Percentiles rank a stretch among this genome's conserved stretches.
These are phyloP conservation scores for Galerucella pusilla DNA, from an alignment of 2,888 invertebrate genomes.

Conservation along the genomic window DNA sequence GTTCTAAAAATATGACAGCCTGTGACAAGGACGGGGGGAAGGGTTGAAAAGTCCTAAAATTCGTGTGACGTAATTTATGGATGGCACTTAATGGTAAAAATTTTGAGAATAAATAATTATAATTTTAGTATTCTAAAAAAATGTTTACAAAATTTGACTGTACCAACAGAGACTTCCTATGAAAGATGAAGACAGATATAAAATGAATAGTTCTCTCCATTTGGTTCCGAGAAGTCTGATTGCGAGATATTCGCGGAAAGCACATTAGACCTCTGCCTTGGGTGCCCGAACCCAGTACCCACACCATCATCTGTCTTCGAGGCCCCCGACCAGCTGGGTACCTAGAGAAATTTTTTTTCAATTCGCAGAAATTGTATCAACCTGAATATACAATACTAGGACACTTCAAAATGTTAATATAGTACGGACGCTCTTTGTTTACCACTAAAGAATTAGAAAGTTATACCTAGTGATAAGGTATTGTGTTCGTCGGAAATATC, in stretches of 20 bases:
- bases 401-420: neutral
- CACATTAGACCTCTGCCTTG: conserved; percentile 32
- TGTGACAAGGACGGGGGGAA: no score
- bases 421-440: no score
- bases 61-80: no score
- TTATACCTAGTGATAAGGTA: no score
- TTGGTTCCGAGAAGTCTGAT: conserved; percentile 61
- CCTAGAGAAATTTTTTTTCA: conserved; percentile 15
- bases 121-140: no score
- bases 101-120: neutral
- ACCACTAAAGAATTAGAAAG: no score
- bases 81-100: no score
- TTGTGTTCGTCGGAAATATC: no score
- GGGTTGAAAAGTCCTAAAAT: no score
- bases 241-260: conserved; percentile 59
- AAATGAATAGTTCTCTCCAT: conserved; percentile 31
- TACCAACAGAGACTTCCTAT: conserved; percentile 20
- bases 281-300: conserved; percentile 13
- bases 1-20: no score
- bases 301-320: conserved; percentile 8
- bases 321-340: conserved; percentile 18
- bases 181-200: conserved; percentile 33
- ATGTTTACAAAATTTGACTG: conserved; percentile 15
- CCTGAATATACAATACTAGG: neutral
- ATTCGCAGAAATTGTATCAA: neutral